phyloP scores from a whole-genome alignment of 2,113 vertebrate species.

The Glareola pratincola region DNA sequence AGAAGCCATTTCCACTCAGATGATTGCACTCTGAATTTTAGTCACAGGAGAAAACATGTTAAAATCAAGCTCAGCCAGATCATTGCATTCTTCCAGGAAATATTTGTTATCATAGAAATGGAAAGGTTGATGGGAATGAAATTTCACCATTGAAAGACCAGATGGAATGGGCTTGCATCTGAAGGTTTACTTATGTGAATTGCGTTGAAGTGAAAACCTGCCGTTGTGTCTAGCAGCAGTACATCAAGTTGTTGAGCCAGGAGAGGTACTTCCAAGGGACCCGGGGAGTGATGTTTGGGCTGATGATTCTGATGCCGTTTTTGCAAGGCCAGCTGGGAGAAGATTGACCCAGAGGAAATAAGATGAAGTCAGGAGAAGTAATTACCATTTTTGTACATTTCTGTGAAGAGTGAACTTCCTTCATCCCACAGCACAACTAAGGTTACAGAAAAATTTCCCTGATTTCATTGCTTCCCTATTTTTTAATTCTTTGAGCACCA shows the following conservation, averaged over 20 bases:
- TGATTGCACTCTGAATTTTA: neutral
- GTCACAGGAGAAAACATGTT: neutral
- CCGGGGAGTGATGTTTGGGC: neutral
- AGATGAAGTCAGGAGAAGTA: neutral
- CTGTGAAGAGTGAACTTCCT: neutral
- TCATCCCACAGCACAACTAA: neutral
- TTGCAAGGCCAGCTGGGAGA: neutral
- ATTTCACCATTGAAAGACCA: neutral
- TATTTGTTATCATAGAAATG: neutral
- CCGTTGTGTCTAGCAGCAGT: neutral
- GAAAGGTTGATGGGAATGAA: neutral
- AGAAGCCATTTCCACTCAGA: neutral
- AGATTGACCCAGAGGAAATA: neutral
- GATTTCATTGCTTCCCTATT: neutral
- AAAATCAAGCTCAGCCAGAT: neutral
- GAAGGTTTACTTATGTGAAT: neutral
- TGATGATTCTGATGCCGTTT: neutral
- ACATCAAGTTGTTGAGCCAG: neutral
- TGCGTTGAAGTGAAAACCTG: neutral
- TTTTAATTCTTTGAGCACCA: neutral
- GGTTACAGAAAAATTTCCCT: neutral
- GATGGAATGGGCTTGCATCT: neutral
- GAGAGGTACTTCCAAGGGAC: neutral
- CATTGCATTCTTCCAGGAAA: neutral
- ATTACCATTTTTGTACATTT: neutral